A percentile compares a stretch with the other conserved stretches of the same genome.
phyloP scores from a whole-genome alignment of 2,888 invertebrate species.

The Cerastis rubricosa region DNA sequence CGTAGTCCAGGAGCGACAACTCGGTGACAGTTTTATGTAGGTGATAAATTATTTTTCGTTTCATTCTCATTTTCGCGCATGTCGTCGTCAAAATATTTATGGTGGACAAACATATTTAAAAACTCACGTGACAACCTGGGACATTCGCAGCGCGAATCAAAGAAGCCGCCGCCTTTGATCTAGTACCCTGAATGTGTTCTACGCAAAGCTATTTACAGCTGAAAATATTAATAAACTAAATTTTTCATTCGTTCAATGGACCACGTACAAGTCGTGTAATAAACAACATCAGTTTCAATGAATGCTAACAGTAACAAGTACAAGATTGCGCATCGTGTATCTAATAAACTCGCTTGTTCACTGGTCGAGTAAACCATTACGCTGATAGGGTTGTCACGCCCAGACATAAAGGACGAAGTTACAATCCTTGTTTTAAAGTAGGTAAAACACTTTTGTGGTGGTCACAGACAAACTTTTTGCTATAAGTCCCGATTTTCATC shows the following conservation, averaged over 20 bases:
- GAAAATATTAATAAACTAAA: slow-evolving; percentile 65
- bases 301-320: slow-evolving; percentile 57
- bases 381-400: slow-evolving; percentile 57
- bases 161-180: slow-evolving; percentile 84
- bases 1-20: slow-evolving; percentile 57
- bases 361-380: slow-evolving; percentile 69
- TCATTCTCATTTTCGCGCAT: slow-evolving; percentile 56
- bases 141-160: slow-evolving; percentile 80
- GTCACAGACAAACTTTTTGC: slow-evolving; percentile 9
- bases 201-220: slow-evolving; percentile 66
- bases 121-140: slow-evolving; percentile 80
- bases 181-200: slow-evolving; percentile 77
- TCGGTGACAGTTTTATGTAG: slow-evolving; percentile 61
- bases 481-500: background rate
- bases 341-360: slow-evolving; percentile 75
- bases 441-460: slow-evolving; percentile 3
- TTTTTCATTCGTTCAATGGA: slow-evolving; percentile 55
- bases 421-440: slow-evolving; percentile 19
- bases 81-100: slow-evolving; percentile 66
- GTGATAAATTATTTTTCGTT: slow-evolving; percentile 61
- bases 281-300: slow-evolving; percentile 62
- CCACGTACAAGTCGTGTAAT: slow-evolving; percentile 34
- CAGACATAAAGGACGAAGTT: slow-evolving; percentile 11
- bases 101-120: slow-evolving; percentile 73
- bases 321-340: slow-evolving; percentile 64